Conservation (phyloP, 2,888 invertebrate species). For the Rambutsinella grinnellia region DNA sequence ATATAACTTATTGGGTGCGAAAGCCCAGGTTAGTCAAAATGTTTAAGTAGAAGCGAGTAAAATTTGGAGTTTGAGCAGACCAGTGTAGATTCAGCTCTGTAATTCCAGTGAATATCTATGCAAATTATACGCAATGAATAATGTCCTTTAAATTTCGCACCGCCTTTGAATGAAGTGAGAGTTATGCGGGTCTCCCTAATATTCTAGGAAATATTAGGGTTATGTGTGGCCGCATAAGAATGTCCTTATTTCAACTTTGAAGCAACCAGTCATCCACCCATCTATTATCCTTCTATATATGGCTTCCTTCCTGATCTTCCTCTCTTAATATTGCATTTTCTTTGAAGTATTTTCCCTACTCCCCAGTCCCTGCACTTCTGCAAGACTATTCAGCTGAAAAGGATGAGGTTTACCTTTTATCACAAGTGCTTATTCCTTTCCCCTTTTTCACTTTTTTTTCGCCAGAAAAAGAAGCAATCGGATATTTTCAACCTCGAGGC, state of each 20-base stretch:
- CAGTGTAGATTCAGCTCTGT: too few species aligned
- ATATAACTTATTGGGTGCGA: too few species aligned
- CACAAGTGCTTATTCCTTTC: conserved; percentile 42
- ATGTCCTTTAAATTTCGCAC: not conserved
- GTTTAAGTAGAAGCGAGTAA: too few species aligned
- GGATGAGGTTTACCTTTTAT: conserved; percentile 43
- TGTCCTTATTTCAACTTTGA: not conserved
- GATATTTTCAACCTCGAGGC: conserved; percentile 18
- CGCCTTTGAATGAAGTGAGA: not conserved
- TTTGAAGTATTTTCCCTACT: conserved; percentile 27
- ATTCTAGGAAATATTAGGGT: not conserved
- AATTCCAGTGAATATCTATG: conserved; percentile 23
- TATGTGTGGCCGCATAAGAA: not conserved
- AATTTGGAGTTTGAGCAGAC: too few species aligned
- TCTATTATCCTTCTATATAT: conserved; percentile 30
- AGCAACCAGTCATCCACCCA: conserved; percentile 35
- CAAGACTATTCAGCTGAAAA: conserved; percentile 33
- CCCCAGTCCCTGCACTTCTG: conserved; percentile 40
- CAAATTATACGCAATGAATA: conserved; percentile 12
- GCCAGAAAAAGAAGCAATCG: conserved; percentile 39
- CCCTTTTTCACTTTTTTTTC: conserved; percentile 19
- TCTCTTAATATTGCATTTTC: conserved; percentile 46
- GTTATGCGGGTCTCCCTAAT: not conserved
- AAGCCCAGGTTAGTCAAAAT: too few species aligned
- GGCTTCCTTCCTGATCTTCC: conserved; percentile 46